Conservation (phyloP, 2,113 vertebrate species). For the Xiphophorus maculatus region DNA sequence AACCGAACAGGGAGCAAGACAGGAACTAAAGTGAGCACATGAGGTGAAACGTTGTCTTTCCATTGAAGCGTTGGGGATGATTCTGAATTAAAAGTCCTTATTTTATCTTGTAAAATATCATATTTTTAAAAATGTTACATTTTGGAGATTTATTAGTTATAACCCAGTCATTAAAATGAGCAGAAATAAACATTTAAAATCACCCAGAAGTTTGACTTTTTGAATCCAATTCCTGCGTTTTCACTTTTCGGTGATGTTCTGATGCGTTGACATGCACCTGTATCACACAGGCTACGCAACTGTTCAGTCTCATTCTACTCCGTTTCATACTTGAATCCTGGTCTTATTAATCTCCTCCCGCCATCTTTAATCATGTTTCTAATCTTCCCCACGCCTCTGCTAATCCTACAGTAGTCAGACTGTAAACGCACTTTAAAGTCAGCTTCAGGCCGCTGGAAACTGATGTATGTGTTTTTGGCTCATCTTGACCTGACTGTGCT, state of each 20-base stretch:
- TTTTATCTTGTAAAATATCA: not conserved
- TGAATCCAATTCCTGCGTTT: not conserved
- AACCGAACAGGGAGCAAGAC: not conserved
- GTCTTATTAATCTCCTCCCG: conserved; percentile 17
- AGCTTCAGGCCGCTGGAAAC: conserved; percentile 28
- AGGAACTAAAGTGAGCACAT: conserved; percentile 2
- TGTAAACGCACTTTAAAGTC: conserved; percentile 68
- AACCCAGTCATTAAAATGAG: no score
- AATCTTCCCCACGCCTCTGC: conserved; percentile 49
- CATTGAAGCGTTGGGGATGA: no score
- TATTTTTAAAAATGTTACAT: not conserved
- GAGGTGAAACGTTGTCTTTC: conserved; percentile 17
- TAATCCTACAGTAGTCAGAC: conserved; percentile 62
- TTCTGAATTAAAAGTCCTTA: no score
- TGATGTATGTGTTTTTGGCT: conserved; percentile 7
- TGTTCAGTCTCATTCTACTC: conserved; percentile 19
- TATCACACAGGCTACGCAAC: conserved; percentile 59
- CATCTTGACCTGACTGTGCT: not conserved
- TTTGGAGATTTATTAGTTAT: not conserved
- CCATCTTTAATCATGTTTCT: conserved; percentile 32
- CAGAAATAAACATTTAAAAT: not conserved
- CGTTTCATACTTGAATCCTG: conserved; percentile 44
- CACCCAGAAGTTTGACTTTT: not conserved
- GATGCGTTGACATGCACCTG: not conserved
- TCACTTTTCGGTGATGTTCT: conserved; percentile 8